Evolutionary conservation across 2,113 vertebrate genomes (phyloP), one percentile per base, ranked within the genome.

Genomic region (Brienomyrus longianalis): DNA sequence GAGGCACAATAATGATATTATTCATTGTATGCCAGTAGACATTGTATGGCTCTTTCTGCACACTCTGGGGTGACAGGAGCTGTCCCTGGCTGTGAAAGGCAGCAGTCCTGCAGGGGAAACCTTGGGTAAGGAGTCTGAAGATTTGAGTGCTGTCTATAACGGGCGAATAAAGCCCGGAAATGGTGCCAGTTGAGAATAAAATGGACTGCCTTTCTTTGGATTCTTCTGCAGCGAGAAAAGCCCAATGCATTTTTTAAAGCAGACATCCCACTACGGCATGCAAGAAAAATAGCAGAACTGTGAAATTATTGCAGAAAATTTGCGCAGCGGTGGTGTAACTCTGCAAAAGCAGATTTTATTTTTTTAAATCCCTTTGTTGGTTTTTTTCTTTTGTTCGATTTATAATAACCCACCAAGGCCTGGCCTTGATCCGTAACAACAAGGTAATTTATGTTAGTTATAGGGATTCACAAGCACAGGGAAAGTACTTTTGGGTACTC

Each of bases 401-500:
- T 84, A 47, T 48, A 47, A 84, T 84, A 84, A 80, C 35, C 74
- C 74, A 48, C 83, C 39, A 84, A 84, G 39, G 83, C 83, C 83
- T 48, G 45, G 83, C 83, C 83, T 84, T 84, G 83, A 84, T 84
- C 43, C 45, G 39, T 84, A 84, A 43, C 83, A 84, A 84, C 83
- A 84, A 84, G 83, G 83, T 84, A 84, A 84, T 48, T 84, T 84
- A 47, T 48, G 83, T 84, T 47, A 84, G 83, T 84, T 84, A 48
- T 84, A 84, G 83, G 83, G 83, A 84, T 21, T 47, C 43, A 48
- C 83, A 84, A 84, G 83, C 45, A 48, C 21, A 23, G 83, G 83
- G 45, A 84, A 84, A 84, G 83, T 47, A 84, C 83, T 27, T 9
- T 47, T 45, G 39, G 21, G 2, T 77, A 77, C 45, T 84, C 83